Evolutionary conservation across 1,140 invertebrate genomes (phyloP), one percentile per base, ranked within the genome.

Genomic region (Antheraea mylitta): DNA sequence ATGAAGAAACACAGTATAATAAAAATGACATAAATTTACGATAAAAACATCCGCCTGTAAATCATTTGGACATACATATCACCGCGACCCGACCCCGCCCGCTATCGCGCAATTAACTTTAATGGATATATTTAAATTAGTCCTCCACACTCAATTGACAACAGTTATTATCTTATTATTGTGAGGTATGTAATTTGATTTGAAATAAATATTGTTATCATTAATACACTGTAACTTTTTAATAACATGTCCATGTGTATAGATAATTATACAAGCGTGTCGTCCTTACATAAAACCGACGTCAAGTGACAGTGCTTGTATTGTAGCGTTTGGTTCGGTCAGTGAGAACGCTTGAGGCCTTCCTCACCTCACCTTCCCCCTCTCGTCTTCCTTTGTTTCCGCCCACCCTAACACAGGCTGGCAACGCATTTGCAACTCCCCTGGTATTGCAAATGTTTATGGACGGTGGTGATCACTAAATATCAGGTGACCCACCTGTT

Each of bases 41-140:
- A 53, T 53, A 53, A 53, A 13, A 53, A 18, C 53, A 81, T 73
- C 82, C 73, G 63, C 74, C 76, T 82, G 70, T 82, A 75, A 60
- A 70, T 53, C 45, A 53, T 13, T 16, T 6, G 45, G 45, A 6
- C 45, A 53, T 11, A 11, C 22, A 53, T 53, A 53, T 53, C 45
- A 13, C 45, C 45, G 45, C 66, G 85, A 89, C 85, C 86, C 71
- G 82, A 87, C 84, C 85, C 45, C 70, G 67, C 70, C 62, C 67
- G 30, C 71, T 85, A 91, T 90, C 87, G 78, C 62, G 79, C 86
- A 91, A 91, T 91, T 91, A 89, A 89, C 80, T 89, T 86, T 89
- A 89, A 91, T 89, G 80, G 83, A 79, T 82, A 89, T 86, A 89
- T 89, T 91, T 87, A 89, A 91, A 91, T 91, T 91, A 91, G 89